phyloP scores from a whole-genome alignment of 1,140 invertebrate species.

The Bombus balteatus region DNA sequence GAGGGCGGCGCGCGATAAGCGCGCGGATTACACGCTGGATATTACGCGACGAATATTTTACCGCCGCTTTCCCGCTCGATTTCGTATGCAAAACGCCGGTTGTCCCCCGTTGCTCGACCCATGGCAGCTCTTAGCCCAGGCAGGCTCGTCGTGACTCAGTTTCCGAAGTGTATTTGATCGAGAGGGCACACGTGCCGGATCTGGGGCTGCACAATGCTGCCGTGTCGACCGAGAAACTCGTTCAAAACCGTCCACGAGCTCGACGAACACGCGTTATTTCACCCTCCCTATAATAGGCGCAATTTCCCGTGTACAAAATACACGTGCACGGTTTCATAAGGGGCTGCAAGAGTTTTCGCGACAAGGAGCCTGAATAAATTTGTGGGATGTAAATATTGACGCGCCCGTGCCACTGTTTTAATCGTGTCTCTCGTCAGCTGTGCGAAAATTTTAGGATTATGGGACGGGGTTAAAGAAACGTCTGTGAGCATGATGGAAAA shows the following conservation, averaged over 20 bases:
- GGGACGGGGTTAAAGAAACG: no score
- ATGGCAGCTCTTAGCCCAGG: background rate
- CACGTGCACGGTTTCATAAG: background rate
- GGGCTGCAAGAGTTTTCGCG: background rate
- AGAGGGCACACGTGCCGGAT: constrained; percentile 44
- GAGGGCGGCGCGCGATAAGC: constrained; percentile 26
- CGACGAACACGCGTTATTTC: constrained; percentile 31
- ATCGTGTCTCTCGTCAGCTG: background rate
- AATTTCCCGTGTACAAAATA: constrained; percentile 14
- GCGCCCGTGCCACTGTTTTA: no score
- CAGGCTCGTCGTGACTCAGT: constrained; percentile 33
- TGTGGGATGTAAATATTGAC: background rate
- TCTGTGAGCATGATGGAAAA: no score
- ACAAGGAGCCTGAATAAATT: background rate
- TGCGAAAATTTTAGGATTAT: background rate
- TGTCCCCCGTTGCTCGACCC: background rate
- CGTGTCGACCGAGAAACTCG: background rate
- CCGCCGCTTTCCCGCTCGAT: background rate
- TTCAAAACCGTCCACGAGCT: background rate
- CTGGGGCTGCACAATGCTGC: background rate
- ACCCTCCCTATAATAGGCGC: constrained; percentile 4
- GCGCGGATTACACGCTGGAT: constrained; percentile 36
- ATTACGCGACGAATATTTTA: constrained; percentile 43
- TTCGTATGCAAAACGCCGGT: constrained; percentile 41
- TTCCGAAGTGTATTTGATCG: constrained; percentile 41